These are phyloP conservation scores for Synergus umbraculus DNA, from an alignment of 2,888 invertebrate genomes.

Conservation along the genomic window DNA sequence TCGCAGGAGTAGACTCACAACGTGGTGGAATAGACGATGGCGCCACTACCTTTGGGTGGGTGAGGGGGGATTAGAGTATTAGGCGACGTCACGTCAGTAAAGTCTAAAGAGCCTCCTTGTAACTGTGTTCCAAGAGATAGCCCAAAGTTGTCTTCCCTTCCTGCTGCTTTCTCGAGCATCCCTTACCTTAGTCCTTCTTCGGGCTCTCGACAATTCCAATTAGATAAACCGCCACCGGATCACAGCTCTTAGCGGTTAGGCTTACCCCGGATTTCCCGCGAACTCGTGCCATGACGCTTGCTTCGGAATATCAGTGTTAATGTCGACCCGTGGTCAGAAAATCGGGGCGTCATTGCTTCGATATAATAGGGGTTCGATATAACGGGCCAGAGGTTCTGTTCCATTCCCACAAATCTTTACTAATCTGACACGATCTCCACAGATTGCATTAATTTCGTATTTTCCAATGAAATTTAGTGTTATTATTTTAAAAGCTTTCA, in stretches of 20 bases:
- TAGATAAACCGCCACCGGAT: slow-evolving; percentile 75
- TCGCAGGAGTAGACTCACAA: slow-evolving; percentile 61
- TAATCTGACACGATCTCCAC: not conserved
- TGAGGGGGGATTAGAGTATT: slow-evolving; percentile 74
- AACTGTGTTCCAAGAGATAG: slow-evolving; percentile 74
- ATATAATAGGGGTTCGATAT: not conserved
- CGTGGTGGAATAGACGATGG: slow-evolving; percentile 63
- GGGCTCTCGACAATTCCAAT: slow-evolving; percentile 75
- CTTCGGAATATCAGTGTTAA: slow-evolving; percentile 58
- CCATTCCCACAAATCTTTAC: not conserved
- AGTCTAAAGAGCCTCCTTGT: slow-evolving; percentile 75
- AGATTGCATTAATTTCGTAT: not conserved
- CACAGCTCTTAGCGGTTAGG: slow-evolving; percentile 72
- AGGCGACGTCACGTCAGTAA: slow-evolving; percentile 75
- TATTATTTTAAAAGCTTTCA: too few relatives aligned
- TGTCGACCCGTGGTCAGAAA: slow-evolving; percentile 49
- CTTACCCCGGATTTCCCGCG: slow-evolving; percentile 59
- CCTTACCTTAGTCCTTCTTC: slow-evolving; percentile 57
- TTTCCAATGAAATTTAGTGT: not conserved
- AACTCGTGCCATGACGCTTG: slow-evolving; percentile 46
- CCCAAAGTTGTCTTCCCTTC: slow-evolving; percentile 68
- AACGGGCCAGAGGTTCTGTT: not conserved
- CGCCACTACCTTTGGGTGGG: slow-evolving; percentile 55
- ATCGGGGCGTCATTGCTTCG: slow-evolving; percentile 7
- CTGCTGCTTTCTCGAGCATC: slow-evolving; percentile 44